Percentiles rank a stretch among this genome's conserved stretches.
phyloP scores from a whole-genome alignment of 2,888 invertebrate genomes.

The Synanthedon tipuliformis region DNA sequence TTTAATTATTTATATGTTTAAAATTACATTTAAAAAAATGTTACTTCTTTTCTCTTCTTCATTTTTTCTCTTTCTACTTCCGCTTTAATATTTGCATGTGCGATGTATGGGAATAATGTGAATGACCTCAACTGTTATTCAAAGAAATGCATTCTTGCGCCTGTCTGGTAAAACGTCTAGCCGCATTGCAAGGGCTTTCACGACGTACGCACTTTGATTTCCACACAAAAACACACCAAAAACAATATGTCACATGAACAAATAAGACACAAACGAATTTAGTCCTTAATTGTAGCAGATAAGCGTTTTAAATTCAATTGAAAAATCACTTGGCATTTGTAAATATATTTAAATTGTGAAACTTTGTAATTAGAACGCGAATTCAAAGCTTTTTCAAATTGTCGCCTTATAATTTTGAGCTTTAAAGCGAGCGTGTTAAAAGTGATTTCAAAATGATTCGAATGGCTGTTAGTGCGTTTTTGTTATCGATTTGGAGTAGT shows the following conservation, averaged over 20 bases:
- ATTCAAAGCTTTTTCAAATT: not conserved
- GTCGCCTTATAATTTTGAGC: not conserved
- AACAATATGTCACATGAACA: not conserved
- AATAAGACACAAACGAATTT: not conserved
- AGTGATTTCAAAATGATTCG: not conserved
- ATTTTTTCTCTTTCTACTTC: too few relatives aligned
- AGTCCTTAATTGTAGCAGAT: not conserved
- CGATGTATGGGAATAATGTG: not conserved
- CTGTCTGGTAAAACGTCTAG: slow-evolving; percentile 51
- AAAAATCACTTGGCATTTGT: not conserved
- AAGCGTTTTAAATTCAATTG: not conserved
- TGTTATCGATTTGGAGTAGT: not conserved
- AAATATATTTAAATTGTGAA: not conserved
- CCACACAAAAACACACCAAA: slow-evolving; percentile 4
- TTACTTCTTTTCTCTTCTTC: too few relatives aligned
- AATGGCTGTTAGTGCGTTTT: not conserved
- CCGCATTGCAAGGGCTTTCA: slow-evolving; percentile 32
- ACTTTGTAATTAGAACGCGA: not conserved
- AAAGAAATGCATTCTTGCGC: slow-evolving; percentile 1
- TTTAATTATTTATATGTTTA: too few relatives aligned
- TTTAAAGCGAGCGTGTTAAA: not conserved
- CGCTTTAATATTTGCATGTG: too few relatives aligned
- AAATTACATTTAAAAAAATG: too few relatives aligned
- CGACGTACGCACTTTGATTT: slow-evolving; percentile 37
- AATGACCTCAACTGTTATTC: not conserved